Evolutionary conservation across 1,140 invertebrate species (phyloP).

Genomic region (Procambarus virginalis): DNA sequence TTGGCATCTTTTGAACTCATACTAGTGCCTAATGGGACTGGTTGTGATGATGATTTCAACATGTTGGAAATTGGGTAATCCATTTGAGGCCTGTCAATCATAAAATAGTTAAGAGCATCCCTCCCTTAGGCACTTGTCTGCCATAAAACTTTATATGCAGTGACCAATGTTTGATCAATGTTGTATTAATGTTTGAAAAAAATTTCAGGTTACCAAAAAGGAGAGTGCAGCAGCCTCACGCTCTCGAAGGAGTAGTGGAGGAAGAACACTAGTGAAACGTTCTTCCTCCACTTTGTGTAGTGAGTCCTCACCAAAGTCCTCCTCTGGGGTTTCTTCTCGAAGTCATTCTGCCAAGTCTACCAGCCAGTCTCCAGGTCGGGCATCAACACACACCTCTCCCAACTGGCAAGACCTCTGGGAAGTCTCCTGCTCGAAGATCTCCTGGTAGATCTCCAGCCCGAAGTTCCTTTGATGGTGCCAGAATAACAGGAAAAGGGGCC

Average conservation of each 20-base stretch:
- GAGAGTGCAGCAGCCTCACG: conserved; percentile 34
- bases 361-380: conserved; percentile 51
- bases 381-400: conserved; percentile 25
- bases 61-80: too few species aligned
- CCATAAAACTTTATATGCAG: too few species aligned
- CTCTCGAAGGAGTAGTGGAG: conserved; percentile 15
- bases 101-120: too few species aligned
- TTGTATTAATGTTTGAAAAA: too few species aligned
- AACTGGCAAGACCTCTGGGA: conserved; percentile 23
- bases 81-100: too few species aligned
- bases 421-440: conserved; percentile 30
- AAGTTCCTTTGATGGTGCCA: conserved; percentile 15
- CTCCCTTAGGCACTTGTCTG: too few species aligned
- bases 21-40: too few species aligned
- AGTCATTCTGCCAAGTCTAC: conserved; percentile 38
- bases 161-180: too few species aligned
- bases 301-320: conserved; percentile 36
- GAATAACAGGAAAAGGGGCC: conserved; percentile 22
- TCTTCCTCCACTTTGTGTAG: conserved; percentile 45
- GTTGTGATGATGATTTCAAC: too few species aligned
- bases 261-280: conserved; percentile 29
- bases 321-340: conserved; percentile 35
- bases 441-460: conserved; percentile 30
- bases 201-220: conserved; percentile 37
- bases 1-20: too few species aligned